Evolutionary conservation across 2,113 vertebrate species (phyloP), one percentile per base, ranked within the genome.

Genomic region (Embiotoca jacksoni): DNA sequence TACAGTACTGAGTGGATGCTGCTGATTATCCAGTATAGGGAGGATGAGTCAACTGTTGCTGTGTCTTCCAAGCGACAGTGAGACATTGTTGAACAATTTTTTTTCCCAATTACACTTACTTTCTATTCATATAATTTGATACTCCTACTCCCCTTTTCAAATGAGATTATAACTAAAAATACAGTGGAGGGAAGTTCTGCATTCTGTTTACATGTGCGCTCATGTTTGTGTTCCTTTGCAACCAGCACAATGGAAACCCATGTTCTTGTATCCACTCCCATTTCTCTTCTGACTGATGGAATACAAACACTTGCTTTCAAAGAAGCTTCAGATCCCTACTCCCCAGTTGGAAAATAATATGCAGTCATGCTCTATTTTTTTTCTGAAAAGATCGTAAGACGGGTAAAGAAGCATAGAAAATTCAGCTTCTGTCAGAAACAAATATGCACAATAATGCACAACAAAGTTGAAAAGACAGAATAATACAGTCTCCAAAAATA

Each of bases 11-110:
- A 75, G 78, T 71, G 75, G 82, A 91, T 75, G 60, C 84, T 32
- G 52, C 81, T 90, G 82, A 92, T 94, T 91, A 93, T 92, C 86
- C 86, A 88, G 77, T 83, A 84, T 39, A 23, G 59, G 53, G 32
- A 74, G 80, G 79, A 92, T 93, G 92, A 94, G 91, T 94, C 92
- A 93, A 89, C 89, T 88, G 84, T 85, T 85, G 83, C 84, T 86
- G 61, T 86, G 77, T 53, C 81, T 91, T 89, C 82, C 70, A 81
- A 80, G 70, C 71, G 79, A 89, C 67, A 75, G n/a, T 41, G 57
- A 81, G 63, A 75, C 82, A 83, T 86, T 91, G 85, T 89, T 69
- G 37, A 75, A 68, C 68, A 55, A 80, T 91, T 88, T 82, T 83
- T 86, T 75, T 55, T 57, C 52, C 33, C 58, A 78, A 83, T 91